Evolutionary conservation across 2,113 vertebrate genomes (phyloP), one percentile per base, ranked within the genome.

Genomic region (Sebastes fasciatus): DNA sequence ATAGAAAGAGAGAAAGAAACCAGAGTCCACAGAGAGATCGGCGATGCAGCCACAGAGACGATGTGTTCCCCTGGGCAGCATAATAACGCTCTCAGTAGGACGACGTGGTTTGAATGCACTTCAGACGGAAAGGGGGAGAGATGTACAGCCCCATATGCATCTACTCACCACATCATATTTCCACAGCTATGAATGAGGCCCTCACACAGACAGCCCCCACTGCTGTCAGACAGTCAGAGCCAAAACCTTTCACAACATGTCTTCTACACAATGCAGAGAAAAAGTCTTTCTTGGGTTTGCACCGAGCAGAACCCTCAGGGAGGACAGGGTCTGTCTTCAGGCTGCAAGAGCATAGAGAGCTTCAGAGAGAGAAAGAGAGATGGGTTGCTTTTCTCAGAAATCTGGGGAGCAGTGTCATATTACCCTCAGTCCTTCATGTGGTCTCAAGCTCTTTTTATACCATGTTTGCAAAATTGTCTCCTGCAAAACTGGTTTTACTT

Each of bases 121-220:
- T 94, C 93, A 93, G 88, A 94, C 80, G 45, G 80, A 80, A 72
- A 74, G 74, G 19, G 79, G 67, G 49, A 88, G 83, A 84, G 83
- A 90, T 89, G 88, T 81, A 81, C 85, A 83, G 82, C 71, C 77
- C 89, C 85, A 89, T 91, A 90, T 92, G 91, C 85, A 86, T 90
- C 62, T 73, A 88, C 86, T 92, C 91, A 93, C 90, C 93, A 93
- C 93, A 94, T 94, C 91, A 93, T 91, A 93, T 94, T 93, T 95
- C 90, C 86, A 91, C 74, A 79, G 86, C 84, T 80, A 88, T 89
- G 91, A 92, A 91, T 92, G 91, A 92, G 86, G 88, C 89, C 83
- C 86, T 92, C 88, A 90, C 86, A 86, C 87, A 86, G 71, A 85
- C 86, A 84, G 82, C 81, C 82, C 79, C 82, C 83, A 84, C 76